These are phyloP conservation scores for Nomada hirtipes DNA, from an alignment of 2,888 invertebrate genomes.

Conservation along the genomic window DNA sequence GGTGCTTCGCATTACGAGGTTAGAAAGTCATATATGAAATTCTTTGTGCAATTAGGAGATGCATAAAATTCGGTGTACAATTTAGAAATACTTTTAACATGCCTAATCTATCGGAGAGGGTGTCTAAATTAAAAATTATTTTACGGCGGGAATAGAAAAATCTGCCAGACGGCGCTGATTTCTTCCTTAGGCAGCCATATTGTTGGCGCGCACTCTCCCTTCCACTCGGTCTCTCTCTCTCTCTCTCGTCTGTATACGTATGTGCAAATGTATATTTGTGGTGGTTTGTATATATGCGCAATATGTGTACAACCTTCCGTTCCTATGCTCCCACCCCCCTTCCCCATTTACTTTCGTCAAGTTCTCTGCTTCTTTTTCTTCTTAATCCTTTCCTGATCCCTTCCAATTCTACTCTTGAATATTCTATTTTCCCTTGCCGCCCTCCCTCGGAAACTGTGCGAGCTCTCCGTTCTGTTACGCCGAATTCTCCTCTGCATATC, in stretches of 20 bases:
- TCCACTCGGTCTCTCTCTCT: background rate
- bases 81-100: background rate
- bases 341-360: slow-evolving; percentile 47
- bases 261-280: background rate
- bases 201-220: slow-evolving; percentile 56
- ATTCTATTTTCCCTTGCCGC: slow-evolving; percentile 56
- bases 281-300: background rate
- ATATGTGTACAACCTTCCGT: background rate
- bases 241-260: background rate
- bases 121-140: slow-evolving; percentile 45
- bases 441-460: slow-evolving; percentile 27
- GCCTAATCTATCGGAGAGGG: slow-evolving; percentile 36
- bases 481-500: slow-evolving; percentile 39
- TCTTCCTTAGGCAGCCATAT: slow-evolving; percentile 78
- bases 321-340: background rate
- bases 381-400: slow-evolving; percentile 62
- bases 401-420: slow-evolving; percentile 59
- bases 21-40: background rate
- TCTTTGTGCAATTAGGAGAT: background rate
- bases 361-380: slow-evolving; percentile 49
- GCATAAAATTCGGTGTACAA: background rate
- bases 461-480: slow-evolving; percentile 33
- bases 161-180: slow-evolving; percentile 81
- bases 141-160: slow-evolving; percentile 80
- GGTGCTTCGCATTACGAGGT: background rate